Base-by-base conservation (phyloP, 2,113 vertebrate genomes). In the Anguilla japonica region DNA sequence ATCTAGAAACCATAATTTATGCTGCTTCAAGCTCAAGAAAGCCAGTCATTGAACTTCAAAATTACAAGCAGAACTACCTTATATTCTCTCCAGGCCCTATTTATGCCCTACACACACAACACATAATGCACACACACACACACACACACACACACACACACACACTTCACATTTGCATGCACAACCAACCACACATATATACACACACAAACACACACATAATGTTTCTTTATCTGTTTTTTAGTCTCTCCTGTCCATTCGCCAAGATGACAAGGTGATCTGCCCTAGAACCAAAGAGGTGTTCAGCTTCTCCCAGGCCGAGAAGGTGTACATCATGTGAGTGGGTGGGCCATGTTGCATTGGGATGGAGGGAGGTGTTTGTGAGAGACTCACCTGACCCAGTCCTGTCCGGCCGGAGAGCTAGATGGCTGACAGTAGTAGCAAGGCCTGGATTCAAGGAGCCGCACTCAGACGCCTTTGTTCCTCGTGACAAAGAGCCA, bases 261-360 rank as follows among this genome's bases (percentile, higher is more conserved):
- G 98, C 90, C 98, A 99, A 95, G 98, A 99, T 88, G 98, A 99
- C 94, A 99, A 99, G 96, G 98, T 99, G 84, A 91, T 99, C 88
- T 99, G 98, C 94, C 98, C 98, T 84, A 96, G 98, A 98, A 99
- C 98, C 98, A 99, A 99, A 99, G 98, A 99, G 93, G 97, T 99
- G 93, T 99, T 99, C 96, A 99, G 96, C 96, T 99, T 99, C 97
- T 99, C 98, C 93, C 98, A 99, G 95, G 98, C 98, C 88, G 98
- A 99, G 96, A 99, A 99, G 90, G 98, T 99, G 89, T 99, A 99
- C 94, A 99, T 99, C 94, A 99, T 99, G 98, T 99, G 97, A 96
- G 95, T 89, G 83, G 83, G 18, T 7, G 6, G 56, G 79, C 53
- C 41, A 26, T 81, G 79, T 57, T 16, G 41, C 56, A 60, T 13